phyloP scores from a whole-genome alignment of 2,888 invertebrate genomes.

The Melieria omissa region DNA sequence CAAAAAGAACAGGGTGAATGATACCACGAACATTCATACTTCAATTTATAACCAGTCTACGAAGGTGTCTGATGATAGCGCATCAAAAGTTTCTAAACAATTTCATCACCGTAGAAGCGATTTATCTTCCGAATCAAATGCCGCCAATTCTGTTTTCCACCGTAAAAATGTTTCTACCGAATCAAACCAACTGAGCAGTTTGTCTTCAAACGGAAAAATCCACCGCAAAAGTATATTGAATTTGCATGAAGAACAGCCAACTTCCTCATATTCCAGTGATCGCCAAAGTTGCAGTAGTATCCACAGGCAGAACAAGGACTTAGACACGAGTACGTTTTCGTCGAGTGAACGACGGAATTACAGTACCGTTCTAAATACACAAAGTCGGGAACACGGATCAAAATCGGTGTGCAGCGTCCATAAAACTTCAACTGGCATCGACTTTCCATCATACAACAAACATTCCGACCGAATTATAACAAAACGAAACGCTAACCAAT shows the following conservation, averaged over 20 bases:
- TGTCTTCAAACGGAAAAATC: constrained; percentile 72
- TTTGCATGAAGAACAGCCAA: constrained; percentile 77
- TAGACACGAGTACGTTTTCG: constrained; percentile 51
- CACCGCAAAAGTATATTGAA: constrained; percentile 85
- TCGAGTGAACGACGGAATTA: constrained; percentile 47
- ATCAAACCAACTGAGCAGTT: constrained; percentile 54
- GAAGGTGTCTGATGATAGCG: constrained; percentile 6
- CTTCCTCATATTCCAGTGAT: constrained; percentile 75
- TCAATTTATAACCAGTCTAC: constrained; percentile 24
- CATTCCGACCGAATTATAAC: constrained; percentile 56
- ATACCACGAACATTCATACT: neutral
- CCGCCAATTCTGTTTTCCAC: constrained; percentile 81
- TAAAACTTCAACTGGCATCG: constrained; percentile 50
- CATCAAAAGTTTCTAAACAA: constrained; percentile 48
- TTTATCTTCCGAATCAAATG: constrained; percentile 78
- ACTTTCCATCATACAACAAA: constrained; percentile 55
- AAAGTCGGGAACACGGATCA: constrained; percentile 11
- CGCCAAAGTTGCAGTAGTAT: constrained; percentile 83
- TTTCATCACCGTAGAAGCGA: constrained; percentile 80
- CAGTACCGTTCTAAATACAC: constrained; percentile 45
- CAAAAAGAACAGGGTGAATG: constrained; percentile 40
- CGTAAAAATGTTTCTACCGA: constrained; percentile 69
- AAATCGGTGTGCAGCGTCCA: constrained; percentile 2
- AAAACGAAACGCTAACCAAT: constrained; percentile 74
- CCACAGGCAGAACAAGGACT: constrained; percentile 76